phyloP scores from a whole-genome alignment of 2,797 vertebrate species.

The Hylomyscus alleni region DNA sequence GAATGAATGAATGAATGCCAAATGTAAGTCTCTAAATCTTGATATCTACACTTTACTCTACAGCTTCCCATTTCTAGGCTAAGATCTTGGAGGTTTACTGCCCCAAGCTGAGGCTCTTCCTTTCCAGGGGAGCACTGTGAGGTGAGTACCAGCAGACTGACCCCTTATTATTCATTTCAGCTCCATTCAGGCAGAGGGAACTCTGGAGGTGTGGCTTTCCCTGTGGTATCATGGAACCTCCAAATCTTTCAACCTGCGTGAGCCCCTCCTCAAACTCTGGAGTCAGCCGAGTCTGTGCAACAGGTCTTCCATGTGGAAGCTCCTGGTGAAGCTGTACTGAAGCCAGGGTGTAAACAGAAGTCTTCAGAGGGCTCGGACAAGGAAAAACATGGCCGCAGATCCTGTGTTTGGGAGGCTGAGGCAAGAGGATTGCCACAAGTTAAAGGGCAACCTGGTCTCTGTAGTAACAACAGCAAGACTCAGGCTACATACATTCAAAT shows the following conservation, averaged over 20 bases:
- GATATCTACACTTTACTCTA: not conserved
- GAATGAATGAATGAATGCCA: not conserved
- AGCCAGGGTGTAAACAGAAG: not conserved
- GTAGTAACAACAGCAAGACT: not conserved
- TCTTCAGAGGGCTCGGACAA: not conserved
- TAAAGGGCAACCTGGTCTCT: not conserved
- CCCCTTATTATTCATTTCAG: not conserved
- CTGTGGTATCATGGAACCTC: not conserved
- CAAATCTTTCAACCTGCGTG: not conserved
- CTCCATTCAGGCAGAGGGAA: not conserved
- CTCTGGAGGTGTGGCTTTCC: not conserved
- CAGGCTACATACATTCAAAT: not conserved
- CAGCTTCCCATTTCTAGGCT: not conserved
- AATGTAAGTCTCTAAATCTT: not conserved
- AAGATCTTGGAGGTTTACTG: conserved; percentile 16
- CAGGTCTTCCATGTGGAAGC: not conserved
- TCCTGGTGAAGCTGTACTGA: not conserved
- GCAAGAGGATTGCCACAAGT: not conserved
- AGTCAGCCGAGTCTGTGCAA: not conserved
- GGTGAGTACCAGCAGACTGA: not conserved
- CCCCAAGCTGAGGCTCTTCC: not conserved
- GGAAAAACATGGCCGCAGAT: not conserved
- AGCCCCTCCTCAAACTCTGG: not conserved
- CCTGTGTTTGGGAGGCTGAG: not conserved
- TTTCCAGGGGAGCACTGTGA: not conserved